Conservation (phyloP, 1,140 invertebrate genomes). For the Archivesica marissinica region DNA sequence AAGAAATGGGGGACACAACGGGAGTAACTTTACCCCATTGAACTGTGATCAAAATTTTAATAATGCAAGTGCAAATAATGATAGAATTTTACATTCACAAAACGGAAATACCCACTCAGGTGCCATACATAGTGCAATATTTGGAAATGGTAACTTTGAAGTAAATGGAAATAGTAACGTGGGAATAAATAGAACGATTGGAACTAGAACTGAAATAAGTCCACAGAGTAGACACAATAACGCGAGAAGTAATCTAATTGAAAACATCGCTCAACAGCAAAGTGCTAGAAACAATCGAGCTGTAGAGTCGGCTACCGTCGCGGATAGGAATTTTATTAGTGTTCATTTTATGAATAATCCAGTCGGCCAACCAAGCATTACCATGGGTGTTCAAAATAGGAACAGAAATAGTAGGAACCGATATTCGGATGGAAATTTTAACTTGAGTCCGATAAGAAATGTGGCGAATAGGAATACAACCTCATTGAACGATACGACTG, state of each 20-base stretch:
- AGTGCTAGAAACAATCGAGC: background rate
- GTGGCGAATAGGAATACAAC: background rate
- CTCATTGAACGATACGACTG: background rate
- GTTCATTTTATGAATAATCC: conserved; percentile 52
- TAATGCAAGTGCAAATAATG: background rate
- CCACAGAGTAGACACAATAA: background rate
- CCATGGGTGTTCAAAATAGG: conserved; percentile 53
- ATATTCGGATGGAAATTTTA: conserved; percentile 46
- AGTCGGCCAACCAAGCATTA: conserved; percentile 36
- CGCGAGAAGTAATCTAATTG: background rate
- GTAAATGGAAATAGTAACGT: conserved; percentile 9
- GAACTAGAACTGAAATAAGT: background rate
- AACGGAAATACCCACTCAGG: background rate
- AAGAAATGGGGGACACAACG: background rate
- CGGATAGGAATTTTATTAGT: conserved; percentile 5
- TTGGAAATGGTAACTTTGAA: background rate
- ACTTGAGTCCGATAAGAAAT: background rate
- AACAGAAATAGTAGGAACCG: conserved; percentile 34
- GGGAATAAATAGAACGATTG: background rate
- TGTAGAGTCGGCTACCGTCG: background rate
- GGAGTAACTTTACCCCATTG: background rate
- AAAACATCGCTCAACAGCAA: background rate
- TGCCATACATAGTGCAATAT: background rate
- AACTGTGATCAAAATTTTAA: conserved; percentile 3
- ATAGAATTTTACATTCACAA: background rate